Percentiles rank a stretch among this genome's conserved stretches.
Conservation (phyloP, 2,113 vertebrate species). For the Antigone vipio region DNA sequence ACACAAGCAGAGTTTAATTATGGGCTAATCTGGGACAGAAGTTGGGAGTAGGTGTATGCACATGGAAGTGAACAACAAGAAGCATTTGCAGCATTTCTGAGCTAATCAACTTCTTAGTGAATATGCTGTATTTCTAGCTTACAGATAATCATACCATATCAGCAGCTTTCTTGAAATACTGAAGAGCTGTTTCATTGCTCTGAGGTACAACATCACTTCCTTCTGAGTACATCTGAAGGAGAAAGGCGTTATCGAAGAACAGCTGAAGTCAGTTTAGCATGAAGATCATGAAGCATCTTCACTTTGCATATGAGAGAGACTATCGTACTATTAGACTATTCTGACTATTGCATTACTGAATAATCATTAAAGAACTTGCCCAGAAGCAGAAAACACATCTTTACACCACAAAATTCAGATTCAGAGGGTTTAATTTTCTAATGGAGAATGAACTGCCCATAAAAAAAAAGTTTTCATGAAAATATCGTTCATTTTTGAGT, state of each 20-base stretch:
- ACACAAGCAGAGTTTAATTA: not conserved
- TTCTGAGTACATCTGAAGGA: conserved; percentile 94
- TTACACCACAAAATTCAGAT: not conserved
- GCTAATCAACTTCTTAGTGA: not conserved
- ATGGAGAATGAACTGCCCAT: not conserved
- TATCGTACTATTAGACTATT: not conserved
- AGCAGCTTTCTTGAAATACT: conserved; percentile 97
- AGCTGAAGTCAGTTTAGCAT: not conserved
- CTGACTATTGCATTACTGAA: not conserved
- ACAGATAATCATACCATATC: conserved; percentile 83
- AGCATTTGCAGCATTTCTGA: not conserved
- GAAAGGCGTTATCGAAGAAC: not conserved
- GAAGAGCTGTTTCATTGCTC: conserved; percentile 95
- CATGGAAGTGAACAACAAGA: not conserved
- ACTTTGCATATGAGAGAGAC: not conserved
- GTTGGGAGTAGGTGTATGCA: not conserved
- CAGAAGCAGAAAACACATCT: not conserved
- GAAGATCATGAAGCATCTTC: not conserved
- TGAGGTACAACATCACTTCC: conserved; percentile 92
- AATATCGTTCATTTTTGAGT: not conserved
- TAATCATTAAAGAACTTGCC: not conserved
- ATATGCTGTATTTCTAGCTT: not conserved
- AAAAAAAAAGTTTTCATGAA: not conserved
- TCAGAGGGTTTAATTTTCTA: not conserved
- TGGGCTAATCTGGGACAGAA: not conserved